A percentile compares a stretch with the other conserved stretches of the same genome.
phyloP scores from a whole-genome alignment of 2,888 invertebrate species.

The Teleiodes luculella region DNA sequence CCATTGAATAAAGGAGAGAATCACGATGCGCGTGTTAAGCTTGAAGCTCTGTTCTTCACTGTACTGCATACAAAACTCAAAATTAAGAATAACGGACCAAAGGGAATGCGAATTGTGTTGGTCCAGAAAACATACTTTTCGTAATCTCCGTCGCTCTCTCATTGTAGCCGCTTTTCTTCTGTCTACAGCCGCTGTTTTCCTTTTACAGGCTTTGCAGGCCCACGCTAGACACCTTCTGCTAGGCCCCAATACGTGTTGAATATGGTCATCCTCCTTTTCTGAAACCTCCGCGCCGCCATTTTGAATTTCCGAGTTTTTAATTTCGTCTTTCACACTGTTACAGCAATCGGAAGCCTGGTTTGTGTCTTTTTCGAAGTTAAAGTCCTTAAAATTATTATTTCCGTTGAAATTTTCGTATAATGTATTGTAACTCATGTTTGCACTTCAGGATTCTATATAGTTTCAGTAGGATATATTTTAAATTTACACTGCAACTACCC shows the following conservation, averaged over 20 bases:
- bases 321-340: constrained; percentile 54
- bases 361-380: constrained; percentile 36
- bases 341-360: constrained; percentile 36
- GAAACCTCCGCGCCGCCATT: constrained; percentile 25
- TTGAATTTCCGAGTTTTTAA: constrained; percentile 29
- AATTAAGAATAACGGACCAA: no score
- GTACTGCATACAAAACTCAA: no score
- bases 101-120: neutral
- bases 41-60: no score
- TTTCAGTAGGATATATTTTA: neutral
- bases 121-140: constrained; percentile 88
- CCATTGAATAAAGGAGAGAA: no score
- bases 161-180: constrained; percentile 98
- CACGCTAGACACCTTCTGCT: constrained; percentile 92
- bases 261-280: constrained; percentile 53
- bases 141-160: constrained; percentile 92
- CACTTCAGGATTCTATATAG: neutral
- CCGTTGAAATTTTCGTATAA: constrained; percentile 43
- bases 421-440: constrained; percentile 55
- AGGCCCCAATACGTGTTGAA: constrained; percentile 73
- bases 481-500: neutral
- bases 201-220: constrained; percentile 98
- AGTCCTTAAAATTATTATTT: constrained; percentile 41
- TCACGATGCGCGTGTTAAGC: no score
- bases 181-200: constrained; percentile 96